A percentile compares a stretch with the other conserved stretches of the same genome.
These are phyloP conservation scores for Venturia canescens DNA, from an alignment of 1,140 invertebrate genomes.

Conservation along the genomic window DNA sequence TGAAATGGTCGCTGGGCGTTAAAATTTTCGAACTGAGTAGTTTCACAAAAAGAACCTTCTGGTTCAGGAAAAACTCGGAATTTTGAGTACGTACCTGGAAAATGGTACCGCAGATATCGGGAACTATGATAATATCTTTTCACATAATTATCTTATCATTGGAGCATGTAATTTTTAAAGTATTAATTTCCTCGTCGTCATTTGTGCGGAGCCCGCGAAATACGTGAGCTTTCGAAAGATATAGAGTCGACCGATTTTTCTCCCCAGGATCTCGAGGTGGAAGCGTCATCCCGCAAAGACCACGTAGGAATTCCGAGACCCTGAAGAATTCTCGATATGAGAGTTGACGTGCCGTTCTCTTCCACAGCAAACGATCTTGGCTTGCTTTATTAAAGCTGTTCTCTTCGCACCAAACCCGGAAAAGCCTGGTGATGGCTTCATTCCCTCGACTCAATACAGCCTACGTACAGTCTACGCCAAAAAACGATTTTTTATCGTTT, in stretches of 20 bases:
- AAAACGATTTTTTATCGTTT: background rate
- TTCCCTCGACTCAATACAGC: background rate
- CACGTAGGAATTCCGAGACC: conserved; percentile 63
- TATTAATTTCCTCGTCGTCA: background rate
- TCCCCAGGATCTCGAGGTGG: background rate
- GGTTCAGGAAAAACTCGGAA: too few relatives aligned
- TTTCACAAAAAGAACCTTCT: too few relatives aligned
- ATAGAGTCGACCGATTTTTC: background rate
- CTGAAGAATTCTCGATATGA: conserved; percentile 73
- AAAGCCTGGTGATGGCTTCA: conserved; percentile 45
- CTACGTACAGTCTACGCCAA: background rate
- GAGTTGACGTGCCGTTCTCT: conserved; percentile 47
- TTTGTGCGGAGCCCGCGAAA: background rate
- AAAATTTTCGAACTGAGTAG: too few relatives aligned
- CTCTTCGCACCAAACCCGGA: conserved; percentile 38
- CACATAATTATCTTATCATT: background rate
- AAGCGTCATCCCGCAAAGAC: conserved; percentile 49
- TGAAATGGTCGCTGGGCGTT: too few relatives aligned
- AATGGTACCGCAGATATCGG: too few relatives aligned
- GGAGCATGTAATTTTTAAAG: background rate
- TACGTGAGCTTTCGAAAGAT: conserved; percentile 19
- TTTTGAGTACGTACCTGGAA: too few relatives aligned
- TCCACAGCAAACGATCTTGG: conserved; percentile 52
- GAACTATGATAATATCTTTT: too few relatives aligned
- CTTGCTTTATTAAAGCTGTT: conserved; percentile 74